phyloP scores from a whole-genome alignment of 2,113 vertebrate species.

The Takifugu bimaculatus region DNA sequence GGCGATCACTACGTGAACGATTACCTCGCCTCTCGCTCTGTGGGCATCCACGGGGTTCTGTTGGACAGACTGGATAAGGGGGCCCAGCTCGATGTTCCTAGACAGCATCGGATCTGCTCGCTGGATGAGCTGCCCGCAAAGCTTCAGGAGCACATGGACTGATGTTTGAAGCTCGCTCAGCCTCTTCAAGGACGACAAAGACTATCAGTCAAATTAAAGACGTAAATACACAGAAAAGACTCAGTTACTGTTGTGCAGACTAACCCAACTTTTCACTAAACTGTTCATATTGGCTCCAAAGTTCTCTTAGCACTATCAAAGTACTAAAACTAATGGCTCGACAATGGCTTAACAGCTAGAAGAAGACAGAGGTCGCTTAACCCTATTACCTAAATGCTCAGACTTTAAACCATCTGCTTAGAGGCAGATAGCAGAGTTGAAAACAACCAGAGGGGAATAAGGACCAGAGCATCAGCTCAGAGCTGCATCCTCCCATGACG shows the following conservation, averaged over 20 bases:
- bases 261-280: no score
- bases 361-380: constrained; percentile 52
- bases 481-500: constrained; percentile 27
- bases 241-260: not conserved
- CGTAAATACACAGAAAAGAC: not conserved
- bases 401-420: constrained; percentile 68
- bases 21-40: constrained; percentile 77
- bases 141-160: constrained; percentile 50
- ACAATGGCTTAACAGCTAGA: constrained; percentile 21
- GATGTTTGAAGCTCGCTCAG: constrained; percentile 19
- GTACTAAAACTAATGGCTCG: no score
- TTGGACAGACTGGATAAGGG: constrained; percentile 57
- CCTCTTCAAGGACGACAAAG: not conserved
- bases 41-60: constrained; percentile 84
- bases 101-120: constrained; percentile 60
- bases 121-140: constrained; percentile 64
- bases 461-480: constrained; percentile 20
- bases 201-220: not conserved
- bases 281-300: no score
- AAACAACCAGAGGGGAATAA: constrained; percentile 10
- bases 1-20: constrained; percentile 85
- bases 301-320: no score
- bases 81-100: constrained; percentile 43
- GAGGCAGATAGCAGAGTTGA: constrained; percentile 50
- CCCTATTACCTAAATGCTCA: constrained; percentile 68